Evolutionary conservation across 2,888 invertebrate species (phyloP), one percentile per base, ranked within the genome.

Genomic region (Liopterus haemorrhoidalis): DNA sequence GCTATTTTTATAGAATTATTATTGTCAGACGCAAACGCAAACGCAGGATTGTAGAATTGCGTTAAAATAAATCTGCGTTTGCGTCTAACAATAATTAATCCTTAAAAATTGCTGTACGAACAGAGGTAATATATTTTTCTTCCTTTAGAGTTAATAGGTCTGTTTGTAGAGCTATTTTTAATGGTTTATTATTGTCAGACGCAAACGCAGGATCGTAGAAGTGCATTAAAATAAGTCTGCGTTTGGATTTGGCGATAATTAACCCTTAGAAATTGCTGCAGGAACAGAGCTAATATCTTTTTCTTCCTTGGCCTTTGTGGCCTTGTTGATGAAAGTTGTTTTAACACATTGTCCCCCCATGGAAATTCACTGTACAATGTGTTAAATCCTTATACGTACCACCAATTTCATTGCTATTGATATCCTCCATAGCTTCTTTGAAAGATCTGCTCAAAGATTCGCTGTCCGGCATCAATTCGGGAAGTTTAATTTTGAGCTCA

Each of bases 401-500:
- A 73, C 76, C 75, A 50, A 70, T 68, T 55, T 69, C 71, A 67
- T 71, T 58, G 18, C 55, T 56, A 48, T 62, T 61, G 48, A 64
- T 54, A 53, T 70, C 71, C 58, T 68, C 68, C 59, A 82, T 64
- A 4, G 78, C 73, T 30, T 72, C 71, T 54, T 78, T 78, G 46
- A 82, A 67, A 2, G 67, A 61, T 43, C 67, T 57, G 22, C 67
- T 67, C 47, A 68, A 62, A 50, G 79, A 79, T 14, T 77, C 76
- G 53, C 76, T 76, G 54, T 72, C 72, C 5, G 82, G 81, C 48
- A 86, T 70, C 50, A 87, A 64, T 59, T 79, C 81, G 1, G 80
- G 78, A 41, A 87, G 65, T 57, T 78, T 82, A 46, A 87, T 79
- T 58, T 81, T 76, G 11, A 87, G 61, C 60, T 87, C 87, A 52